Conservation (phyloP, 2,888 invertebrate genomes). For the Horisme vitalbata region DNA sequence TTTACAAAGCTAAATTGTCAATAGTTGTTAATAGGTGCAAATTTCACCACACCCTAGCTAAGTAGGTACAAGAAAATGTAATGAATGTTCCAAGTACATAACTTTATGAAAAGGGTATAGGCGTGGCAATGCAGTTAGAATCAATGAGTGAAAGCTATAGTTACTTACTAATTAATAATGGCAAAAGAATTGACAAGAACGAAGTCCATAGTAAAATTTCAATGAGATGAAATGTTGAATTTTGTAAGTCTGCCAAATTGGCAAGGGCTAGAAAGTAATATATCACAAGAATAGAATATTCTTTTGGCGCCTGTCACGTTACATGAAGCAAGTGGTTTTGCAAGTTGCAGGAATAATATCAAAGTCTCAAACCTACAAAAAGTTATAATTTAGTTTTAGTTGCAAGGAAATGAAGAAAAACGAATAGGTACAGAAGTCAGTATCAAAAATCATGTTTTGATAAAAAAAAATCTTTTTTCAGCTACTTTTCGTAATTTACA, state of each 20-base stretch:
- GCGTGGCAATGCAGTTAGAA: too few relatives aligned
- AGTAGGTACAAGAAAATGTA: neutral
- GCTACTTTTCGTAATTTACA: conserved; percentile 97
- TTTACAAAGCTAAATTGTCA: neutral
- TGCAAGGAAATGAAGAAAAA: too few relatives aligned
- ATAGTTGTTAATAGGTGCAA: conserved; percentile 5
- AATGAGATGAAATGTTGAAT: conserved; percentile 7
- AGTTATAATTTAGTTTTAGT: too few relatives aligned
- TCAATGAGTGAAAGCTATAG: conserved; percentile 26
- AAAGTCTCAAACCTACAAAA: too few relatives aligned
- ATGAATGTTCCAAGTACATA: too few relatives aligned
- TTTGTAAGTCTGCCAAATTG: conserved; percentile 11
- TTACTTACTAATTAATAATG: conserved; percentile 12
- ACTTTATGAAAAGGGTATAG: too few relatives aligned
- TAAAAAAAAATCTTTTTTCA: conserved; percentile 52
- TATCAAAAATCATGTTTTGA: neutral
- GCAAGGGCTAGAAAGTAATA: conserved; percentile 6
- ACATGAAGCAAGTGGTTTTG: conserved; percentile 2
- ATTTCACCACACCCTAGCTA: conserved; percentile 2
- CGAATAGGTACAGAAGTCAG: neutral
- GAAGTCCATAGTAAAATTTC: conserved; percentile 8
- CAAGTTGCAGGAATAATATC: neutral
- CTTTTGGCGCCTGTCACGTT: conserved; percentile 8
- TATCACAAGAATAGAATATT: conserved; percentile 7
- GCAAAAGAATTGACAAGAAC: too few relatives aligned